phyloP scores from a whole-genome alignment of 2,888 invertebrate genomes.

The Physocephala rufipes region DNA sequence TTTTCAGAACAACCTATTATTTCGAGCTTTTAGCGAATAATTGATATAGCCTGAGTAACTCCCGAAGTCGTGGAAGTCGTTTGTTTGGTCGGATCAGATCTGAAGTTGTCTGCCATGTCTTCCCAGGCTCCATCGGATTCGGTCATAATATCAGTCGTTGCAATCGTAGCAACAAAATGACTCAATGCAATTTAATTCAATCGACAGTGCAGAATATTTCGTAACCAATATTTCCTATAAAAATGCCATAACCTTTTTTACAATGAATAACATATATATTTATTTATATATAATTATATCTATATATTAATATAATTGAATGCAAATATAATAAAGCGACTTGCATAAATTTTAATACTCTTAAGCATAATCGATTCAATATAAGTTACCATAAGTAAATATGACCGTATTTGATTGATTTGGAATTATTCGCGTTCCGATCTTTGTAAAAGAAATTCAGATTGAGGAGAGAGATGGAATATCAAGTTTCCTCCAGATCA shows the following conservation, averaged over 20 bases:
- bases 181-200: not conserved
- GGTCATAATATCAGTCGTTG: not conserved
- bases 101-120: not conserved
- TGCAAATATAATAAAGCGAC: conserved; percentile 21
- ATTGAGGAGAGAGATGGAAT: not conserved
- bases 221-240: conserved; percentile 37
- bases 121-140: not conserved
- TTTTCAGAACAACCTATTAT: too few relatives aligned
- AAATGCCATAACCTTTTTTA: conserved; percentile 37
- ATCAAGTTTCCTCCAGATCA: not conserved
- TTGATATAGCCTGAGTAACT: too few relatives aligned
- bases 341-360: conserved; percentile 13
- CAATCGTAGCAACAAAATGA: not conserved
- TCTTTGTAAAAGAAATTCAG: not conserved
- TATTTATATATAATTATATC: too few relatives aligned
- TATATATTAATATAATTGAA: conserved; percentile 25
- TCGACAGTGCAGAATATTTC: conserved; percentile 19
- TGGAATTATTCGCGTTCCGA: not conserved
- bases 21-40: too few relatives aligned
- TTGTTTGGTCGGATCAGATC: not conserved
- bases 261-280: conserved; percentile 23
- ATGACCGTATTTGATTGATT: not conserved
- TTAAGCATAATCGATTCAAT: conserved; percentile 12
- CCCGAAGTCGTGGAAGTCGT: too few relatives aligned
- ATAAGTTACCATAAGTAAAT: not conserved